Base-by-base conservation (phyloP, 2,888 invertebrate species). In the Synergus laeviventris region DNA sequence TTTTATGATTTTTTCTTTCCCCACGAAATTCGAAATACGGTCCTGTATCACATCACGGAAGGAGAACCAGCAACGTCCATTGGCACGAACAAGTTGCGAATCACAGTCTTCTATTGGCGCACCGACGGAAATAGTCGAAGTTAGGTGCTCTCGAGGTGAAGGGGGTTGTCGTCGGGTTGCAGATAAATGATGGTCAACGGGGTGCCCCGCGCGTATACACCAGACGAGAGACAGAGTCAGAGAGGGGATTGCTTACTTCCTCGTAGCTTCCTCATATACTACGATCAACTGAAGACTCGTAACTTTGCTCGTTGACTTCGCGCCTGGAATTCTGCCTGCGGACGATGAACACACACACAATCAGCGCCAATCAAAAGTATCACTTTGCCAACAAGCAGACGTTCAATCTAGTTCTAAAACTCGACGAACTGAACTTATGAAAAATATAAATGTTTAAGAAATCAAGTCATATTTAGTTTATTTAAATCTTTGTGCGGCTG, bases 61-160 rank as follows among this genome's bases (percentile, higher is more conserved):
- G 74, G 42, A 77, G 80, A 79, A 80, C 76, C 75, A 78, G 79
- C 79, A 83, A 82, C 78, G 79, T 74, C 79, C 81, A 87, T 85
- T 86, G 84, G 86, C 81, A 79, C 77, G 78, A 75, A 75, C 73
- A 62, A 78, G 75, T 42, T 73, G 73, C 76, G 78, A 81, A 80
- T 79, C 76, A 77, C 74, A 73, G 70, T 18, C 54, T 76, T 49
- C 78, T 75, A 81, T 85, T 86, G 84, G 84, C 78, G 80, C 81
- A 74, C 82, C 81, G 85, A 85, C 83, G 85, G 87, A 87, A 88
- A 88, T 87, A 88, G 86, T 87, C 87, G 84, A 86, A 87, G 85
- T 79, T 83, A 77, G 49, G 75, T 54, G 61, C 78, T 56, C 78
- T 56, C 73, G 76, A 76, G 64, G 74, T 76, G 78, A 76, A 78